These are phyloP conservation scores for Todiramphus chloris DNA, from an alignment of 2,113 vertebrate genomes.

Conservation along the genomic window DNA sequence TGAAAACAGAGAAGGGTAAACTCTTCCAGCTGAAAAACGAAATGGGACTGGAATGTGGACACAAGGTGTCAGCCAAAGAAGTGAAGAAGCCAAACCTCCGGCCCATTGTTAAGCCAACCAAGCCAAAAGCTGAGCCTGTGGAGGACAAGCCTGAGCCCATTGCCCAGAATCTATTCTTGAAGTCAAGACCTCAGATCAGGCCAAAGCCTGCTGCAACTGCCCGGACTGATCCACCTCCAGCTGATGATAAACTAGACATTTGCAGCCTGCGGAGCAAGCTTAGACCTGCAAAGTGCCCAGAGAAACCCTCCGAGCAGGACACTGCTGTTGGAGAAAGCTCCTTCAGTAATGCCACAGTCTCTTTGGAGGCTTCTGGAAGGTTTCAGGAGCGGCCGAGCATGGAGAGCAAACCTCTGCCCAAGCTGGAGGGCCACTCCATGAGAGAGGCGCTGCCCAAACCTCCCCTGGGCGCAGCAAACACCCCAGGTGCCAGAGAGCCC, in stretches of 20 bases:
- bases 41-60: constrained; percentile 96
- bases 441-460: constrained; percentile 66
- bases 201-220: constrained; percentile 86
- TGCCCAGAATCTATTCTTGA: constrained; percentile 80
- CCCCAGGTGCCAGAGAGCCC: constrained; percentile 5
- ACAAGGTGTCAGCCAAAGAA: constrained; percentile 92
- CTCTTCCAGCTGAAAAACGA: constrained; percentile 88
- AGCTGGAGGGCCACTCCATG: constrained; percentile 72
- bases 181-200: constrained; percentile 87
- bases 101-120: constrained; percentile 87
- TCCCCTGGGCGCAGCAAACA: constrained; percentile 36
- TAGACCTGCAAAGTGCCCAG: constrained; percentile 86
- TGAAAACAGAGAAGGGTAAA: constrained; percentile 90
- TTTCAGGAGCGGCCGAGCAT: constrained; percentile 51
- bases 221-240: constrained; percentile 78
- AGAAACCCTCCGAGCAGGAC: constrained; percentile 73
- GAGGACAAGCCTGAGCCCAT: constrained; percentile 85
- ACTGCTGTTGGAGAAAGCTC: constrained; percentile 7
- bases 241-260: constrained; percentile 89
- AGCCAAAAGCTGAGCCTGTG: constrained; percentile 79
- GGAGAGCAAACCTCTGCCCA: constrained; percentile 77
- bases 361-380: constrained; percentile 52
- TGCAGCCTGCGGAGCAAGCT: constrained; percentile 93
- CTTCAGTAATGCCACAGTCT: constrained; percentile 32
- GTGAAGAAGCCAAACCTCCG: constrained; percentile 95